Percentiles rank a stretch among this genome's conserved stretches.
Conservation (phyloP, 1,140 invertebrate genomes). For the Seison nebaliae region DNA sequence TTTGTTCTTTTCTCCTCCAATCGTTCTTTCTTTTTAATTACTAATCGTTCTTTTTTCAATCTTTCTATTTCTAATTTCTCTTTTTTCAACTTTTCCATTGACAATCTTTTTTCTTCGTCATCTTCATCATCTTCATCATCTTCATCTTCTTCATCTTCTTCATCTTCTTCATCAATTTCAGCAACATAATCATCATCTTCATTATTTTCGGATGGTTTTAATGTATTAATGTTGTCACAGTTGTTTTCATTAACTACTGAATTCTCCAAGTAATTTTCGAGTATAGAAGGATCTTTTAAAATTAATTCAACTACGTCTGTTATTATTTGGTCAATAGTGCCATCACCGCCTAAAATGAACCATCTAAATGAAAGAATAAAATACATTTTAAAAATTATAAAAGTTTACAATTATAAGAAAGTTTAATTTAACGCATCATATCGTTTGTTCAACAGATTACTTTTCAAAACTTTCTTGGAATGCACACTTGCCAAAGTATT, state of each 20-base stretch:
- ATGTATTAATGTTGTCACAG: neutral
- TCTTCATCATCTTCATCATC: neutral
- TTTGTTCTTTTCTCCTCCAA: neutral
- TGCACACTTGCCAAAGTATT: no score
- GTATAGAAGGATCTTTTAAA: neutral
- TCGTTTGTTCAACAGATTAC: no score
- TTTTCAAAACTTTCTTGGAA: no score
- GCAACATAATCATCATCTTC: neutral
- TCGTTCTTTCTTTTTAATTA: neutral
- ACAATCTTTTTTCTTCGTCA: neutral
- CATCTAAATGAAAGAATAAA: no score
- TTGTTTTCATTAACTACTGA: neutral
- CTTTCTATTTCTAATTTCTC: neutral
- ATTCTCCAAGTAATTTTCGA: neutral
- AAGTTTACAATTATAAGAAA: no score
- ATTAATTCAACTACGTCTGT: constrained; percentile 27
- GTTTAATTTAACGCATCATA: no score
- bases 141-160: neutral
- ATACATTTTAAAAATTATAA: no score
- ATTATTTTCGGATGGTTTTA: neutral
- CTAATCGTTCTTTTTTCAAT: neutral
- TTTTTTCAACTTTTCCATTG: neutral
- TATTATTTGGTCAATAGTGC: no score
- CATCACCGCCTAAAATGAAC: no score
- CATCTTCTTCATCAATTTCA: neutral